Conservation (phyloP, 2,888 invertebrate species). For the Sylvicola cinctus region DNA sequence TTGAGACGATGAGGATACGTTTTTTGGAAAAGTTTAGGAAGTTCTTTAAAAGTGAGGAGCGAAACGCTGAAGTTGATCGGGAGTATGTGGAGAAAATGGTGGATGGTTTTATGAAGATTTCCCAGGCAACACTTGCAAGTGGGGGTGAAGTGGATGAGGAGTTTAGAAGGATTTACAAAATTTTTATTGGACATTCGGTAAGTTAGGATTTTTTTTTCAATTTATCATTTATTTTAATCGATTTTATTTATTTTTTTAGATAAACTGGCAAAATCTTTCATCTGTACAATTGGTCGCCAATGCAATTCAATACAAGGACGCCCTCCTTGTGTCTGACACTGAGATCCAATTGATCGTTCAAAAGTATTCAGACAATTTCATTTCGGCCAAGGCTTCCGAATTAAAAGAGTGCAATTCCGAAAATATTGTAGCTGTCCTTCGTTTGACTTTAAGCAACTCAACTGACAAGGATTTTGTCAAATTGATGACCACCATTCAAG, state of each 20-base stretch:
- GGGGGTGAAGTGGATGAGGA: slow-evolving; percentile 13
- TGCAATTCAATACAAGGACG: slow-evolving; percentile 14
- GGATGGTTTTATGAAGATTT: slow-evolving; percentile 11
- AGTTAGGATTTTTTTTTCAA: slow-evolving; percentile 4
- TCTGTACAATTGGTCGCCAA: slow-evolving; percentile 17
- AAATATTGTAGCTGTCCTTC: slow-evolving; percentile 13
- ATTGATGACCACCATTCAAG: slow-evolving; percentile 6
- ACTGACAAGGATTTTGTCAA: slow-evolving; percentile 17
- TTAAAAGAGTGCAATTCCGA: slow-evolving; percentile 8
- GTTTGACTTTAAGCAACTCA: slow-evolving; percentile 12
- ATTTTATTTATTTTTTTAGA: slow-evolving; percentile 10
- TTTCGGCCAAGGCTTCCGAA: slow-evolving; percentile 12
- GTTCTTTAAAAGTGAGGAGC: slow-evolving; percentile 11
- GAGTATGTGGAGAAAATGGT: slow-evolving; percentile 17
- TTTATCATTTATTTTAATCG: neutral
- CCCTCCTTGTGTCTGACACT: slow-evolving; percentile 16
- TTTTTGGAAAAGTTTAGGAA: slow-evolving; percentile 7
- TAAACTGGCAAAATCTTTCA: slow-evolving; percentile 17
- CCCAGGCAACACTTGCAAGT: slow-evolving; percentile 9
- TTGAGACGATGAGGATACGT: neutral
- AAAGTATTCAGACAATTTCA: slow-evolving; percentile 19
- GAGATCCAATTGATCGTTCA: slow-evolving; percentile 20
- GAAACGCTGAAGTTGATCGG: slow-evolving; percentile 12
- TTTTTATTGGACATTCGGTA: slow-evolving; percentile 22
- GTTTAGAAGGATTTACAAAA: slow-evolving; percentile 19